phyloP scores from a whole-genome alignment of 2,113 vertebrate genomes.

The Equus przewalskii region DNA sequence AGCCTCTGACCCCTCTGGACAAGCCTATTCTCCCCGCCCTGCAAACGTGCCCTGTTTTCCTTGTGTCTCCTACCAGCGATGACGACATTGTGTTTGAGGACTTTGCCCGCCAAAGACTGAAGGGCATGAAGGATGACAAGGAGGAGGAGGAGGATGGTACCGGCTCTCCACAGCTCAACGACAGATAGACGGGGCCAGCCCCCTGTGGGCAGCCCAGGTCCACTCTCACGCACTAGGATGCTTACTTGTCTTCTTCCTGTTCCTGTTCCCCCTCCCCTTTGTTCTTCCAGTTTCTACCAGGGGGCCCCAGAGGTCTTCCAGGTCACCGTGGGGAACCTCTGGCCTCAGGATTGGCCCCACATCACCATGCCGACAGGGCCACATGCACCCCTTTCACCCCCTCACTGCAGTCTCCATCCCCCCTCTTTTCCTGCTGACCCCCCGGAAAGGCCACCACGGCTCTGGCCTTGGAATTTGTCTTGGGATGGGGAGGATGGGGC shows the following conservation, averaged over 20 bases:
- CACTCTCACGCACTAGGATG: constrained; percentile 74
- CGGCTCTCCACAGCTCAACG: constrained; percentile 91
- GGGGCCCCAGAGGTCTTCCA: constrained; percentile 75
- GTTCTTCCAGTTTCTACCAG: constrained; percentile 83
- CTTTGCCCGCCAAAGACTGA: constrained; percentile 96
- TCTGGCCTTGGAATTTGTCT: constrained; percentile 51
- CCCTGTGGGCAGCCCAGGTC: constrained; percentile 14
- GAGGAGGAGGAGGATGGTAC: constrained; percentile 94
- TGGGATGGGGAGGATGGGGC: constrained; percentile 13
- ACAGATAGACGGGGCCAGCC: constrained; percentile 88
- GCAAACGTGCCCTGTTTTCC: neutral
- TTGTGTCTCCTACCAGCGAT: constrained; percentile 87
- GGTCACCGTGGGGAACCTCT: constrained; percentile 83
- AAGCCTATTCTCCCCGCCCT: neutral
- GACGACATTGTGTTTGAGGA: constrained; percentile 98
- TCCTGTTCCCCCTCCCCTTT: constrained; percentile 57
- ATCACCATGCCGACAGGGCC: constrained; percentile 77
- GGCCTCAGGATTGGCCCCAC: constrained; percentile 83
- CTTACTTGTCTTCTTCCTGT: constrained; percentile 76
- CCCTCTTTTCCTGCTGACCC: neutral
- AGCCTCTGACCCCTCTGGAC: neutral
- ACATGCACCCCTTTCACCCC: neutral
- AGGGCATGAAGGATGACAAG: constrained; percentile 94
- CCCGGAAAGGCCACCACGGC: neutral
- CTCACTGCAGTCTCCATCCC: neutral